A percentile compares a stretch with the other conserved stretches of the same genome.
phyloP scores from a whole-genome alignment of 2,888 invertebrate genomes.

The Chesias legatella region DNA sequence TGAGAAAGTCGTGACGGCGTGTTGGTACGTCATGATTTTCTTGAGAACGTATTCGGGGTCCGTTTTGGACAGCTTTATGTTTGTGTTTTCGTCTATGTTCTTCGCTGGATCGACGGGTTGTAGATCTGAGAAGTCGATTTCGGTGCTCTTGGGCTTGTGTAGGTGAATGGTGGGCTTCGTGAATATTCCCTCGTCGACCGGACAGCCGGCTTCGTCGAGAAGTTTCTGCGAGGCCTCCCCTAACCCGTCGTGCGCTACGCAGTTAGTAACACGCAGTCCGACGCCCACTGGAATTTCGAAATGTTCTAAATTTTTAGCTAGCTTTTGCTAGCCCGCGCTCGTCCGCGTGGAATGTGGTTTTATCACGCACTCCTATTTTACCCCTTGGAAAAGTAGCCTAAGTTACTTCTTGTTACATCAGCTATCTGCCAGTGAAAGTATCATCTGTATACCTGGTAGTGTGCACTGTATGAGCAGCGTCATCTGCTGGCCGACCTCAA shows the following conservation, averaged over 20 bases:
- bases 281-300: conserved; percentile 80
- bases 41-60: conserved; percentile 65
- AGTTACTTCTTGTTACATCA: too few relatives aligned
- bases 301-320: background rate
- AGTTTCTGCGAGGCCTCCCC: conserved; percentile 87
- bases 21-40: conserved; percentile 75
- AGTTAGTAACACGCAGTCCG: conserved; percentile 87
- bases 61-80: conserved; percentile 48
- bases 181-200: conserved; percentile 84
- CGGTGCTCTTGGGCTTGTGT: conserved; percentile 58
- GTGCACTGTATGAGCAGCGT: conserved; percentile 83
- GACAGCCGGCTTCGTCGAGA: conserved; percentile 87
- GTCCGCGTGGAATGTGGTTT: too few relatives aligned
- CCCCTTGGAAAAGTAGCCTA: too few relatives aligned
- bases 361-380: too few relatives aligned
- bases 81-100: conserved; percentile 52
- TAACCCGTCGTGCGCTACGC: conserved; percentile 88
- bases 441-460: conserved; percentile 83
- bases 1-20: conserved; percentile 83
- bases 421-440: too few relatives aligned
- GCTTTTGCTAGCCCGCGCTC: too few relatives aligned
- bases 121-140: conserved; percentile 61
- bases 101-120: conserved; percentile 55
- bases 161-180: conserved; percentile 73
- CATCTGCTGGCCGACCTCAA: conserved; percentile 87